Conservation (phyloP, 2,797 vertebrate genomes). For the Morelia viridis region DNA sequence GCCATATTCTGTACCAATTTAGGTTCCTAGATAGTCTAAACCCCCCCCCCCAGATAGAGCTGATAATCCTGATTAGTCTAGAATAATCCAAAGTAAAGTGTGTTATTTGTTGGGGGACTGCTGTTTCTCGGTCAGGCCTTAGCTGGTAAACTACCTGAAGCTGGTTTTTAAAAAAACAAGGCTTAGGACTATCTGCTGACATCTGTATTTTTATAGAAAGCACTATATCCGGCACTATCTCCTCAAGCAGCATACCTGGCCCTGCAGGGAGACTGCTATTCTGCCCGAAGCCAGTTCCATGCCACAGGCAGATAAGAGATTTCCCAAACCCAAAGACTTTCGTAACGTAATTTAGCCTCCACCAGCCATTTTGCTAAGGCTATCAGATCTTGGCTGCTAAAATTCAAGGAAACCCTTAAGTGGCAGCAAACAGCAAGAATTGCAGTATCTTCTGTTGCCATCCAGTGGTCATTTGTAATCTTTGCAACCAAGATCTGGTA, state of each 20-base stretch:
- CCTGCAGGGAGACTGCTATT: neutral
- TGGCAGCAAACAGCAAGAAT: neutral
- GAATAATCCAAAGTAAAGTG: neutral
- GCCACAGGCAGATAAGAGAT: neutral
- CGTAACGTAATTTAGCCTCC: neutral
- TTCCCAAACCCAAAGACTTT: neutral
- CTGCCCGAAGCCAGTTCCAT: neutral
- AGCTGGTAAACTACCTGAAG: neutral
- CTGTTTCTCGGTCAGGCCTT: neutral
- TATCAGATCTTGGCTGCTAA: neutral
- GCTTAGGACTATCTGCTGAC: neutral
- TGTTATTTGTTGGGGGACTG: neutral
- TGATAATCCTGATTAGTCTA: neutral
- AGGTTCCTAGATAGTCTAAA: neutral
- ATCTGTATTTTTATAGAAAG: neutral
- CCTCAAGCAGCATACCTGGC: neutral
- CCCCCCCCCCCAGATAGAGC: neutral
- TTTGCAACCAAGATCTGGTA: neutral
- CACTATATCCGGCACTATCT: neutral
- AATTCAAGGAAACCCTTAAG: neutral
- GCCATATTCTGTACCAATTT: neutral
- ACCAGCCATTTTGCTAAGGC: neutral
- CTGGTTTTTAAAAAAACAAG: neutral
- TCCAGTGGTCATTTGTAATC: neutral
- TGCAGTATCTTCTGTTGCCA: neutral